phyloP scores from a whole-genome alignment of 2,888 invertebrate genomes.

The Philonicus albiceps region DNA sequence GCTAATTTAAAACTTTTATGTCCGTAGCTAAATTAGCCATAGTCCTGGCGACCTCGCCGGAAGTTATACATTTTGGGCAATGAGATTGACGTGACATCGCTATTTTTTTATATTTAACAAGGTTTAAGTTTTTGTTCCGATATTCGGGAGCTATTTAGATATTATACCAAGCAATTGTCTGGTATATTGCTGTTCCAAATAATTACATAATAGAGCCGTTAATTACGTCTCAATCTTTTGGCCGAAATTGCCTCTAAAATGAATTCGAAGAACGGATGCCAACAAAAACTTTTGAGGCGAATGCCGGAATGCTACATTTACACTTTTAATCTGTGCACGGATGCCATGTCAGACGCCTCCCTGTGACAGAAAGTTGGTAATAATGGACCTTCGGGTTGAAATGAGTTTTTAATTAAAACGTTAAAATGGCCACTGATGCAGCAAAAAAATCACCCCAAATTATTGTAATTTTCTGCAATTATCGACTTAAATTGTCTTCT shows the following conservation, averaged over 20 bases:
- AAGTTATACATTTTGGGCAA: background rate
- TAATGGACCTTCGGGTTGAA: constrained; percentile 29
- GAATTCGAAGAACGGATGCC: background rate
- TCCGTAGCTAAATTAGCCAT: background rate
- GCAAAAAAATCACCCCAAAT: constrained; percentile 34
- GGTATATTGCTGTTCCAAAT: background rate
- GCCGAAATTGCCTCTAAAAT: background rate
- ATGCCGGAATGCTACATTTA: constrained; percentile 3
- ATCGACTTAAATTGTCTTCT: constrained; percentile 30
- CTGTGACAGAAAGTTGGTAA: constrained; percentile 41
- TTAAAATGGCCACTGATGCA: constrained; percentile 13
- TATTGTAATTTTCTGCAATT: constrained; percentile 42
- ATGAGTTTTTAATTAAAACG: constrained; percentile 41
- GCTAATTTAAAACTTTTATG: background rate
- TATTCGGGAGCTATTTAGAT: background rate
- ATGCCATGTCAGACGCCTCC: constrained; percentile 37
- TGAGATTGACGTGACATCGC: background rate
- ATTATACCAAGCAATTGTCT: background rate
- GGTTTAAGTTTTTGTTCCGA: background rate
- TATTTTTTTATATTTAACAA: background rate
- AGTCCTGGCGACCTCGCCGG: background rate
- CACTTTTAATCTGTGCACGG: background rate
- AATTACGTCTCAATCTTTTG: constrained; percentile 23
- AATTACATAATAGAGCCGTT: constrained; percentile 20
- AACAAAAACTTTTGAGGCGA: background rate